Evolutionary conservation across 2,888 invertebrate species (phyloP), one percentile per base, ranked within the genome.

Genomic region (Hydriomena furcata): DNA sequence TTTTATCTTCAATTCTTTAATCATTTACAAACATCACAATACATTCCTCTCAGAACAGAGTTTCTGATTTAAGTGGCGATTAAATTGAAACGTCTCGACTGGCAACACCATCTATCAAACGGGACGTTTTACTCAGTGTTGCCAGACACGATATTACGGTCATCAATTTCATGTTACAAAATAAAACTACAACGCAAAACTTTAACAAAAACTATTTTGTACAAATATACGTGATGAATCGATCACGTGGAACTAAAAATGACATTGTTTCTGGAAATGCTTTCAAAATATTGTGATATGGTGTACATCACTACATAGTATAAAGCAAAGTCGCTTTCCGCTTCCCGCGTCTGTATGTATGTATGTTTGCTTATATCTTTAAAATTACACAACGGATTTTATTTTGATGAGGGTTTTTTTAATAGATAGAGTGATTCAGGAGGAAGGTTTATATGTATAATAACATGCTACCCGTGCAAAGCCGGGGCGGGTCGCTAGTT

Each of bases 131-230:
- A 61, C 63, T 67, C 57, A 60, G 58, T 62, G 57, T 66, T 56
- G 58, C 60, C 60, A 59, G 67, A 62, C 53, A 64, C 54, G 67
- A 64, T 58, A 62, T 63, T 60, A 58, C 62, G 55, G 63, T 64
- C 76, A 79, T 79, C 78, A 78, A 77, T 79, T 76, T 70, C 60
- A 60, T 65, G 67, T 63, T 61, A 63, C 65, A 65, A 71, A 74
- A 71, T 71, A 71, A 71, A 74, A 73, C 63, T 61, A 66, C 71
- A 66, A 65, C 68, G 65, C 66, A 65, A 65, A 68, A 61, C 53
- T 66, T 64, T 63, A 61, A 71, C 70, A 75, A 77, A 75, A 71
- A 78, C 73, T 68, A 72, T 74, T 77, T 46, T 70, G 71, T 70
- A 71, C 66, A 71, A 73, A 73, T 70, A 73, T 60, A 60, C 54